Conservation (phyloP, 2,888 invertebrate species). For the Hanleya hanleyi region DNA sequence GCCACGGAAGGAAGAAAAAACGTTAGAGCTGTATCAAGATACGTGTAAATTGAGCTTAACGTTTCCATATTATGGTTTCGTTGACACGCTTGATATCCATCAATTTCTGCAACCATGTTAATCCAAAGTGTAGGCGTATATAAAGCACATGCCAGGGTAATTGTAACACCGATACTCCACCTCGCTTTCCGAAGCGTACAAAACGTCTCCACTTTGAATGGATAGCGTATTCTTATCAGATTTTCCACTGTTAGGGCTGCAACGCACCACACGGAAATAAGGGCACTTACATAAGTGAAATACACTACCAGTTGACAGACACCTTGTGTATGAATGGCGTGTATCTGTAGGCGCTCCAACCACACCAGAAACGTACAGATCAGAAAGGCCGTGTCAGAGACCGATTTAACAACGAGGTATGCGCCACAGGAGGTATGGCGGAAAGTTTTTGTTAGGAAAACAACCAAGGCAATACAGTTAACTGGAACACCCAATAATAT, state of each 20-base stretch:
- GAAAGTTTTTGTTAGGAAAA: conserved; percentile 6
- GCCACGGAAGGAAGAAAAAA: conserved; percentile 15
- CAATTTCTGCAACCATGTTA: background rate
- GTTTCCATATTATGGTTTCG: background rate
- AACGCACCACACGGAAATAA: conserved; percentile 20
- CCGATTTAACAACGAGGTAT: conserved; percentile 13
- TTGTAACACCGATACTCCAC: background rate
- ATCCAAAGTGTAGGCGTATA: conserved; percentile 17
- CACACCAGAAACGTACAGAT: conserved; percentile 9
- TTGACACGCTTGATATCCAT: conserved; percentile 4
- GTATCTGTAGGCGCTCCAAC: conserved; percentile 13
- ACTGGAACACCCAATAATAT: conserved; percentile 12
- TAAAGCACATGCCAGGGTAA: background rate
- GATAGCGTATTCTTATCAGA: background rate
- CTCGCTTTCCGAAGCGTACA: conserved; percentile 9
- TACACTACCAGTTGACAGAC: conserved; percentile 24
- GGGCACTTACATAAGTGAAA: conserved; percentile 11
- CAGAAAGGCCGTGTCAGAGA: conserved; percentile 16
- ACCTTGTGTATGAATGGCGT: conserved; percentile 9
- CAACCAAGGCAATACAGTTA: conserved; percentile 10
- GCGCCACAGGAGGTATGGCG: conserved; percentile 11
- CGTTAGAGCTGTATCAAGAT: conserved; percentile 19
- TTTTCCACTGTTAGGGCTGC: conserved; percentile 16
- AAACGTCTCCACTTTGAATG: background rate
- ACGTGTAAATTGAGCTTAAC: background rate